Conservation (phyloP, 2,113 vertebrate genomes). For the Bubo scandiacus region DNA sequence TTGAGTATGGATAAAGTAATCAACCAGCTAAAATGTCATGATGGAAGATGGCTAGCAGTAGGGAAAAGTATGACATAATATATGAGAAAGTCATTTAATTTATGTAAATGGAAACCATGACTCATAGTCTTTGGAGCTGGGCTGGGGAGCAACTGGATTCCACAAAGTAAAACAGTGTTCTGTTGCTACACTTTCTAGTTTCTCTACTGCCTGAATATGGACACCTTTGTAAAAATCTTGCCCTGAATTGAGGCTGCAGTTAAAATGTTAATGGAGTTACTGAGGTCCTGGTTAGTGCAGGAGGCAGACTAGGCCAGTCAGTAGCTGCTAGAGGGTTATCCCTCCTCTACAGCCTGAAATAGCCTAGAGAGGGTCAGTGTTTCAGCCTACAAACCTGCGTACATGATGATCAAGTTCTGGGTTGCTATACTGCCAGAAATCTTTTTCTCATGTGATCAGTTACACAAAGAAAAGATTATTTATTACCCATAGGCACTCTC, state of each 20-base stretch:
- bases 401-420: background rate
- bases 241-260: background rate
- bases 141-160: background rate
- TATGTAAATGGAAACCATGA: conserved; percentile 18
- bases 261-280: background rate
- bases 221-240: background rate
- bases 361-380: background rate
- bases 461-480: background rate
- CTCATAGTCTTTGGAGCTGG: background rate
- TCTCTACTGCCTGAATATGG: background rate
- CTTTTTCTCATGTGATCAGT: background rate
- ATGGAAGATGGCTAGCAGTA: background rate
- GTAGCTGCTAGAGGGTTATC: background rate
- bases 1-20: background rate
- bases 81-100: background rate
- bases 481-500: background rate
- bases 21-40: background rate
- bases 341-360: background rate
- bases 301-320: background rate
- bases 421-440: background rate
- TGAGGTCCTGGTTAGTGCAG: background rate
- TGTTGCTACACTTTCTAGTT: background rate
- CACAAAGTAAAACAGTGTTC: background rate
- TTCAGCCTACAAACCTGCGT: background rate
- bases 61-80: background rate